Conservation (phyloP, 2,113 vertebrate species). For the Anguilla rostrata region DNA sequence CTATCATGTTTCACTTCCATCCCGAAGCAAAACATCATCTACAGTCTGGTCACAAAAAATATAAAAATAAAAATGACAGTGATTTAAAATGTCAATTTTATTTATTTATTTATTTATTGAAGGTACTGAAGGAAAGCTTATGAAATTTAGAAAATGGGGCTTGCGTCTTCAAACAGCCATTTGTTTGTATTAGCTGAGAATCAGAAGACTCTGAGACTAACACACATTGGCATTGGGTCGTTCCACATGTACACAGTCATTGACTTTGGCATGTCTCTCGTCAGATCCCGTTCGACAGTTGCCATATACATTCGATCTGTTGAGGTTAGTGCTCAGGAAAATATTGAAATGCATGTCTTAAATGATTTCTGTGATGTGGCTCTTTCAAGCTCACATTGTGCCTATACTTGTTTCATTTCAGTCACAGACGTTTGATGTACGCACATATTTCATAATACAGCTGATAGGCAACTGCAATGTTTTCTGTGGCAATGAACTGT, state of each 20-base stretch:
- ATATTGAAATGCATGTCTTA: not conserved
- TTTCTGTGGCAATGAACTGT: too few species aligned
- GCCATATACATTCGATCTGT: not conserved
- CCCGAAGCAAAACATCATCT: slow-evolving; percentile 11
- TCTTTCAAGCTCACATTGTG: not conserved
- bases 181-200: not conserved
- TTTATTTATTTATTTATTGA: not conserved
- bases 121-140: not conserved
- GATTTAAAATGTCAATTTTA: not conserved
- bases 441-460: too few species aligned
- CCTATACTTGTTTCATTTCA: too few species aligned
- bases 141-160: not conserved
- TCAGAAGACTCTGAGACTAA: not conserved
- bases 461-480: too few species aligned
- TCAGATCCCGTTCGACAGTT: not conserved
- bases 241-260: not conserved
- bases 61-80: not conserved
- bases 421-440: too few species aligned
- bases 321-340: not conserved
- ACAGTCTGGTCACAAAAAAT: not conserved
- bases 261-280: not conserved
- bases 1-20: slow-evolving; percentile 3
- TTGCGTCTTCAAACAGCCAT: not conserved
- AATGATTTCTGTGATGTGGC: not conserved
- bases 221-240: slow-evolving; percentile 6